A percentile compares a stretch with the other conserved stretches of the same genome.
phyloP scores from a whole-genome alignment of 2,797 vertebrate species.

The Adelosebastes latens region DNA sequence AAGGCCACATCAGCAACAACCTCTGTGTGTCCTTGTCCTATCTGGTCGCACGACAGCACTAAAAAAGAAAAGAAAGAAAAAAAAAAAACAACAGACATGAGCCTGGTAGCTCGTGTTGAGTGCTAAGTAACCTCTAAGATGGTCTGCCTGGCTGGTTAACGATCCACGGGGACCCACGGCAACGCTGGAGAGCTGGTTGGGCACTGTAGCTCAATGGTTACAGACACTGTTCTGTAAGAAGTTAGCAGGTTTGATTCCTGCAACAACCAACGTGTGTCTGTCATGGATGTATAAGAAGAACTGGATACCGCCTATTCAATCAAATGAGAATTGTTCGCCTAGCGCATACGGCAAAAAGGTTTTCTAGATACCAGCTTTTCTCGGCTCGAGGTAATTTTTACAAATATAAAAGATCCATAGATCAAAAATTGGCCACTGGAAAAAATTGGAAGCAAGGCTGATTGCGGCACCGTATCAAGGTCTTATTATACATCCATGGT shows the following conservation, averaged over 20 bases:
- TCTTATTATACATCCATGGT: neutral
- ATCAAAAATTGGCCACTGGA: too few species aligned
- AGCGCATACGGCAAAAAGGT: too few species aligned
- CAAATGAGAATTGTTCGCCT: too few species aligned
- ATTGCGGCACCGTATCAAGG: too few species aligned
- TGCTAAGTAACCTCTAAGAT: neutral
- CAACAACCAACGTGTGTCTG: neutral
- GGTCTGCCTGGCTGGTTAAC: neutral
- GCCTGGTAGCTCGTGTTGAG: neutral
- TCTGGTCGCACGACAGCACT: neutral
- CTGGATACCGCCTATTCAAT: too few species aligned
- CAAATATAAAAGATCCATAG: too few species aligned
- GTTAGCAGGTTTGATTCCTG: neutral
- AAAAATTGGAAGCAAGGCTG: too few species aligned
- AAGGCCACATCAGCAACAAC: constrained; percentile 12
- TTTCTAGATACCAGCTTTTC: too few species aligned
- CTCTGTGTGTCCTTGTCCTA: constrained; percentile 24
- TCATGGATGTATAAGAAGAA: neutral
- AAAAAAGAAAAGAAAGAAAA: neutral
- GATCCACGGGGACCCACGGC: neutral
- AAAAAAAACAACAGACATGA: neutral
- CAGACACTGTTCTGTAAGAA: neutral
- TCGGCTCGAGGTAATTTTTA: too few species aligned
- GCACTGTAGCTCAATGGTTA: neutral
- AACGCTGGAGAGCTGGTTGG: neutral